phyloP scores from a whole-genome alignment of 2,113 vertebrate genomes.

The Callithrix jacchus region DNA sequence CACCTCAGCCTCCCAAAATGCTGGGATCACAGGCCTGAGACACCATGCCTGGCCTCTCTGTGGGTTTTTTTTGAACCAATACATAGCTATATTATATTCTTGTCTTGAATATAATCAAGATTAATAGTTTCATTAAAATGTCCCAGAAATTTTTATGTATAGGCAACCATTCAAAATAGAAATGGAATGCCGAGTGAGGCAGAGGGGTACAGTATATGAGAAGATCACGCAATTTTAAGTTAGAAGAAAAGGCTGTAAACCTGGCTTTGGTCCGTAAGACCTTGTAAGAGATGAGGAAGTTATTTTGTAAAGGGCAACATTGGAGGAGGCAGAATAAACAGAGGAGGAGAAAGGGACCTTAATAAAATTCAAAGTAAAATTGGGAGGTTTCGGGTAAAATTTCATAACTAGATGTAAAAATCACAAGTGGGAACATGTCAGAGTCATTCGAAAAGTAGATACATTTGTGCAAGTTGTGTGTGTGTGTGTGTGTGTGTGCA shows the following conservation, averaged over 20 bases:
- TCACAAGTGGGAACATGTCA: neutral
- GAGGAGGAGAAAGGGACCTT: neutral
- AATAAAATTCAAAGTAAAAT: conserved; percentile 25
- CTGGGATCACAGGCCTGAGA: no score
- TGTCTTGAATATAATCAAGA: neutral
- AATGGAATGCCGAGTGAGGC: neutral
- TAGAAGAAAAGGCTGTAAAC: neutral
- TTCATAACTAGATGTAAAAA: conserved; percentile 16
- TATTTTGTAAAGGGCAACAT: neutral
- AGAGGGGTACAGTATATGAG: neutral
- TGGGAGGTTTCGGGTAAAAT: neutral
- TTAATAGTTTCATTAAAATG: neutral
- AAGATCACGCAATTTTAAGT: neutral
- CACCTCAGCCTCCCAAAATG: no score
- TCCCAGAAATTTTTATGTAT: neutral
- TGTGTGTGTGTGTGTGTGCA: neutral
- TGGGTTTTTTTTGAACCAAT: neutral
- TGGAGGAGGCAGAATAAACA: neutral
- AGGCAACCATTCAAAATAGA: conserved; percentile 19
- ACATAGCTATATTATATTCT: neutral
- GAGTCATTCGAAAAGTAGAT: conserved; percentile 17
- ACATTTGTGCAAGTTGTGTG: neutral
- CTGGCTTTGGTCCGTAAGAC: neutral
- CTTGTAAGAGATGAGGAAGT: neutral
- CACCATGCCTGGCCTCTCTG: no score